Conservation (phyloP, 2,888 invertebrate genomes). For the Clivina fossor region DNA sequence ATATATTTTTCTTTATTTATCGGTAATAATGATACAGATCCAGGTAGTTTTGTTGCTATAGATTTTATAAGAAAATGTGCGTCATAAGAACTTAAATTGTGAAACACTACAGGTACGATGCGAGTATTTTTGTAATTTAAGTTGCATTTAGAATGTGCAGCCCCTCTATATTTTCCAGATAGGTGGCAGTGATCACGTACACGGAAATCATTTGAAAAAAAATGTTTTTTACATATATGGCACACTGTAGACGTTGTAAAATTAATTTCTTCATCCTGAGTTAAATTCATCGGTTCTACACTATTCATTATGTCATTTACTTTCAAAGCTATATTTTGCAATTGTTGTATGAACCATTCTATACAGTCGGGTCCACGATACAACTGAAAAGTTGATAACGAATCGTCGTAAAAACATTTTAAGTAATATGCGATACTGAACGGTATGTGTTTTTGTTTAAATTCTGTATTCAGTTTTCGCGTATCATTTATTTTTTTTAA, state of each 20-base stretch:
- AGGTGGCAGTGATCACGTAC: conserved; percentile 38
- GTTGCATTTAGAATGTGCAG: conserved; percentile 41
- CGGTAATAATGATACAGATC: conserved; percentile 37
- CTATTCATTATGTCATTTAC: conserved; percentile 16
- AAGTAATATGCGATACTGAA: conserved; percentile 36
- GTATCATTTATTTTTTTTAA: conserved; percentile 11
- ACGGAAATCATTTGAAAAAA: conserved; percentile 24
- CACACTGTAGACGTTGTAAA: conserved; percentile 30
- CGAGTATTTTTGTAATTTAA: conserved; percentile 38
- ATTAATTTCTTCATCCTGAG: conserved; percentile 9
- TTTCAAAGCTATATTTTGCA: conserved; percentile 14
- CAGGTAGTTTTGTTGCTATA: conserved; percentile 37
- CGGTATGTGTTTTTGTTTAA: conserved; percentile 31
- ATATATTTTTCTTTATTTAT: conserved; percentile 35
- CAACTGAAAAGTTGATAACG: conserved; percentile 28
- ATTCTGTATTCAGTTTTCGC: not conserved
- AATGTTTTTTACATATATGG: conserved; percentile 37
- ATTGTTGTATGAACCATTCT: conserved; percentile 15
- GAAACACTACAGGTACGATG: conserved; percentile 41
- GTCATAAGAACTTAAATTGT: conserved; percentile 43
- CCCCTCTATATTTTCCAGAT: conserved; percentile 36
- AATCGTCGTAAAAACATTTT: conserved; percentile 37
- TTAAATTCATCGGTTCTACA: conserved; percentile 24
- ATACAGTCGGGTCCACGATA: not conserved
- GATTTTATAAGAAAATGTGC: conserved; percentile 41